A percentile compares a stretch with the other conserved stretches of the same genome.
These are phyloP conservation scores for Spheniscus mendiculus DNA, from an alignment of 2,113 vertebrate species.

Conservation along the genomic window DNA sequence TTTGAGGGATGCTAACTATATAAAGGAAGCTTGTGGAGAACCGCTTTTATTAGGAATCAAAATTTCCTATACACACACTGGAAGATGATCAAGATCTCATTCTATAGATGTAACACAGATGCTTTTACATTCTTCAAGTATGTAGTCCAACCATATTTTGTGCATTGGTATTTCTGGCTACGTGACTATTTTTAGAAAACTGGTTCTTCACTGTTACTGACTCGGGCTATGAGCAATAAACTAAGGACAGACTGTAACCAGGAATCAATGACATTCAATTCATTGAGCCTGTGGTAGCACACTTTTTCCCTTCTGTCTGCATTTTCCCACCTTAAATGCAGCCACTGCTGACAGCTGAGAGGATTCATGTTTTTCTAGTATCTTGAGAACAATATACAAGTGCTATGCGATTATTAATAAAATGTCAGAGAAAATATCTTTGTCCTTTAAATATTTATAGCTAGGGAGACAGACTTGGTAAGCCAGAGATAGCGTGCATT, in stretches of 20 bases:
- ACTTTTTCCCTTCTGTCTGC: not conserved
- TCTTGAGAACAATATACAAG: not conserved
- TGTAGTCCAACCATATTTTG: not conserved
- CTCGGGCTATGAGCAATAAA: not conserved
- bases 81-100: not conserved
- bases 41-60: not conserved
- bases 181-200: not conserved
- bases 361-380: not conserved
- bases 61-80: not conserved
- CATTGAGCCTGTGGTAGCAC: not conserved
- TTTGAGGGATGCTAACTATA: not conserved
- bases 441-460: not conserved
- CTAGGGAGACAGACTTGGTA: not conserved
- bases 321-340: not conserved
- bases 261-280: not conserved
- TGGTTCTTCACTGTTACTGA: not conserved
- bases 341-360: not conserved
- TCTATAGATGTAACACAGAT: not conserved
- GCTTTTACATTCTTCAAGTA: not conserved
- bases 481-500: not conserved
- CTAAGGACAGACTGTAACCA: not conserved
- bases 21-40: not conserved
- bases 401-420: constrained; percentile 3
- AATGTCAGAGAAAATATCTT: not conserved
- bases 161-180: not conserved